Base-by-base conservation (phyloP, 2,797 vertebrate species). In the Oreochromis mossambicus region DNA sequence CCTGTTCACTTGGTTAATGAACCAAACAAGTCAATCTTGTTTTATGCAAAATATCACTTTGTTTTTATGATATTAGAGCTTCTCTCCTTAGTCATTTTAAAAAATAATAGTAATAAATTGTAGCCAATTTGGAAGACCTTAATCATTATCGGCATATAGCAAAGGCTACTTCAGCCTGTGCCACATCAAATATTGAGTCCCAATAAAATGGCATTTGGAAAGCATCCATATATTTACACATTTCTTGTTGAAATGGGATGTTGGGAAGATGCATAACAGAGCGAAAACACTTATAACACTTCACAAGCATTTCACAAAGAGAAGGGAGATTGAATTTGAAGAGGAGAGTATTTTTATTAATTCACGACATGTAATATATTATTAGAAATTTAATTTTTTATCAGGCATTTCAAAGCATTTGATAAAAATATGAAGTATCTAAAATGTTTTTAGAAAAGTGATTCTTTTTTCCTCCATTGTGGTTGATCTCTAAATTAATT, bases 1-100 rank as follows among this genome's bases (percentile, higher is more conserved):
- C 85, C 86, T 90, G 83, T 84, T 94, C 87, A 84, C 76, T 86
- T 80, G 79, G 32, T 85, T 92, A 93, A 94, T 88, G 88, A 93
- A 89, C 85, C 89, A 78, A 91, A 88, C 70, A 92, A 86, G 81
- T 89, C 83, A 91, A 79, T 86, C 83, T 90, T 89, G 91, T 91
- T 83, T 88, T 78, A 87, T 92, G 82, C 82, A 86, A 91, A 92
- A 90, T 82, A 89, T 88, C 66, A 89, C 78, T 88, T 84, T 86
- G 83, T 83, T 76, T 91, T 88, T 34, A 83, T 87, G 50, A 55
- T 88, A 81, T 87, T 77, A 73, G 68, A 46, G 78, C 77, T 79
- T 78, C 80, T 80, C 54, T 88, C 32, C 85, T 85, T 5, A 17
- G 55, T 77, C 29, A 36, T 29, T 43, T 19, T 3, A 78, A 50